Evolutionary conservation across 2,113 vertebrate species (phyloP), one percentile per base, ranked within the genome.

Genomic region (Neofelis nebulosa): DNA sequence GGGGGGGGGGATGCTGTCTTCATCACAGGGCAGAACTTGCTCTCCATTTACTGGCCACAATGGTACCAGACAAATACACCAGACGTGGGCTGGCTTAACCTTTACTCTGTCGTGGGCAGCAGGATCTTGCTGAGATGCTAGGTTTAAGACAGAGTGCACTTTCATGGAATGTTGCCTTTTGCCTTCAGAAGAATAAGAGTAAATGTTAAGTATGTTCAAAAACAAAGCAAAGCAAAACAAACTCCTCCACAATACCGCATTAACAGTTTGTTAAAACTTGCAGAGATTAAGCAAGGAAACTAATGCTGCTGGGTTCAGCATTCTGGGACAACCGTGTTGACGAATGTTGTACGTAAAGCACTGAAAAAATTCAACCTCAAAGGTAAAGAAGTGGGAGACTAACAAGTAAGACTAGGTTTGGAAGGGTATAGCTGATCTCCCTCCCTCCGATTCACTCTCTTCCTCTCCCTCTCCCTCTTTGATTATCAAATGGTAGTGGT

Each of bases 181-280:
- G 27, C 0, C 0, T 91, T 93, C 81, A 29, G 36, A 69, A 82
- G 86, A 94, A 76, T 81, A 63, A 83, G 79, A 79, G 94, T 19
- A 38, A 50, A 66, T 1, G 1, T 76, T 96, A 92, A 83, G 69
- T 61, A 80, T 41, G 45, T 73, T 97, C 65, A 76, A 48, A 76
- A 76, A 27, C 41, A 76, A 16, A 48, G 27, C 38, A 74, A 61
- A 61, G 57, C 23, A 74, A 74, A 23, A 45, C 38, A 29, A 25
- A 27, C 71, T 27, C 10, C 55, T 91, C 38, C 52, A 84, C 87
- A 95, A 90, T 18, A 85, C 5, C 19, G 33, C 27, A 68, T 88
- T 97, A 81, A n/a, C 61, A 55, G 27, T 96, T 81, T 81, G 79
- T 89, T 96, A 93, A 85, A 92, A 94, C 50, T 76, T 57, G 31